These are phyloP conservation scores for Crypturellus tataupa DNA, from an alignment of 2,797 vertebrate genomes.

Conservation along the genomic window DNA sequence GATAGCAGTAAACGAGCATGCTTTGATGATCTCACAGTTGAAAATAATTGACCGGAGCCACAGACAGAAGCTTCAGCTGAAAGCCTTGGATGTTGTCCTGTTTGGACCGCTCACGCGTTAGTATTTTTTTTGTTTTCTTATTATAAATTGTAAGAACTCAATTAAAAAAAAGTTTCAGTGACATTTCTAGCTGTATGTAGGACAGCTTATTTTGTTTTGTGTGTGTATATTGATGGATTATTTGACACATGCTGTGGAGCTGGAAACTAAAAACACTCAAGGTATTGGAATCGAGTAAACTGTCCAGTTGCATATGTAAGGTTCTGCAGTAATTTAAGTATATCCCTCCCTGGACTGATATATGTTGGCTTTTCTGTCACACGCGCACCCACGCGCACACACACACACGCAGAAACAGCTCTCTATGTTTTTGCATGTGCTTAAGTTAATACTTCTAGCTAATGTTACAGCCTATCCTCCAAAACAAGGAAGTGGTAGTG, in stretches of 20 bases:
- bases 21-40: constrained; percentile 93
- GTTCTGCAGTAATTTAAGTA: neutral
- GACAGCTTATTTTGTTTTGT: neutral
- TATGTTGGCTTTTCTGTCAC: neutral
- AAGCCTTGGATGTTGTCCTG: constrained; percentile 95
- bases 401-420: neutral
- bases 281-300: neutral
- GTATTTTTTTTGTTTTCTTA: constrained; percentile 71
- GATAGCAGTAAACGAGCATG: constrained; percentile 95
- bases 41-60: constrained; percentile 97
- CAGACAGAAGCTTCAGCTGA: constrained; percentile 96
- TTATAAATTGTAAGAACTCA: neutral
- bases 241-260: neutral
- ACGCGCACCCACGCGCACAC: too few relatives aligned
- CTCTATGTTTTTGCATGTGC: neutral
- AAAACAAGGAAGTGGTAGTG: neutral
- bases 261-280: neutral
- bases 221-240: neutral
- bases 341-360: neutral
- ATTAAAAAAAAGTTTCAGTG: neutral
- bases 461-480: neutral
- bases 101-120: constrained; percentile 96
- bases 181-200: neutral
- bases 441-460: neutral
- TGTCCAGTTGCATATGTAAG: neutral